Conservation (phyloP, 2,888 invertebrate species). For the Epirrita christyi region DNA sequence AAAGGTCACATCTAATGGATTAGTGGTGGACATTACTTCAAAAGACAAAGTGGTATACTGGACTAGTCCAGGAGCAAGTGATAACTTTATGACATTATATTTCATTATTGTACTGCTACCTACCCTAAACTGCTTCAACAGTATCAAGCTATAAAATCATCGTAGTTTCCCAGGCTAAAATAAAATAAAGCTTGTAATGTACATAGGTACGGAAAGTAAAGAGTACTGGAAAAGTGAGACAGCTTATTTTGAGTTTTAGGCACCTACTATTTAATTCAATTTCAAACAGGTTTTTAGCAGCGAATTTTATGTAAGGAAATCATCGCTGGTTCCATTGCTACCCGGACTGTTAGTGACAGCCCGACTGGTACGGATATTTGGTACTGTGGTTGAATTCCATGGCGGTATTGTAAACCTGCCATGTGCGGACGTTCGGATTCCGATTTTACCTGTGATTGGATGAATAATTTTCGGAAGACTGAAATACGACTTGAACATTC, state of each 20-base stretch:
- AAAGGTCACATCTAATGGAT: constrained; percentile 79
- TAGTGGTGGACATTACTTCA: constrained; percentile 54
- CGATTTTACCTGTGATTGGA: constrained; percentile 29
- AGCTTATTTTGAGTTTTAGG: too few species aligned
- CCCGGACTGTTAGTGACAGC: constrained; percentile 5
- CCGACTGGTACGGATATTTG: constrained; percentile 16
- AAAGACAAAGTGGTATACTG: constrained; percentile 14
- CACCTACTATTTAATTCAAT: too few species aligned
- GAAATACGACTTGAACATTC: constrained; percentile 22
- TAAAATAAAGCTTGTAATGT: too few species aligned
- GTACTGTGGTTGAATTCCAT: constrained; percentile 28
- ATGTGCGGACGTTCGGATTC: constrained; percentile 26
- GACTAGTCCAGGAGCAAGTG: neutral
- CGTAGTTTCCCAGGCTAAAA: too few species aligned
- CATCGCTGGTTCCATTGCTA: neutral
- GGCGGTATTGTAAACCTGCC: constrained; percentile 29
- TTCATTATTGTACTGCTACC: neutral
- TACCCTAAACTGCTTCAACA: neutral
- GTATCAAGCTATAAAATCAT: neutral
- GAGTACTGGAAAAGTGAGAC: too few species aligned
- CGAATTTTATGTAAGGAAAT: neutral
- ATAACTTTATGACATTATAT: neutral
- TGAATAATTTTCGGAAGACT: constrained; percentile 27
- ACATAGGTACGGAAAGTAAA: too few species aligned
- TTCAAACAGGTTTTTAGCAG: too few species aligned